Evolutionary conservation across 2,888 invertebrate genomes (phyloP).

Genomic region (Microplitis deprimator): DNA sequence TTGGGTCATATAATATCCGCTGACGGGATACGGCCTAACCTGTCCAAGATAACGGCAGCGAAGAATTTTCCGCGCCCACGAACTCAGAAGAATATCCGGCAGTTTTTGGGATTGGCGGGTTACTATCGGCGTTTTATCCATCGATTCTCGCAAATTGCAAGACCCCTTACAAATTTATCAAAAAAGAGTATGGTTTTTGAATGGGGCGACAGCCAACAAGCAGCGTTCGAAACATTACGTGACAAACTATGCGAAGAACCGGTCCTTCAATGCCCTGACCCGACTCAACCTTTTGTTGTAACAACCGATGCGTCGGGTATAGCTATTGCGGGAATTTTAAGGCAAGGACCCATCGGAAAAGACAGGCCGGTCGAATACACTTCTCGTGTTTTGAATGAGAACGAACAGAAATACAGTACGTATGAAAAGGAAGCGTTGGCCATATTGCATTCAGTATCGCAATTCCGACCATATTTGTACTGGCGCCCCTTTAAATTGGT

Average conservation of each 20-base stretch:
- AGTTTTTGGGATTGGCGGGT: conserved; percentile 45
- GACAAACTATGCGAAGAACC: neutral
- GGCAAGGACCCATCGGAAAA: neutral
- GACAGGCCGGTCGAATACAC: neutral
- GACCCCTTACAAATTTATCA: no score
- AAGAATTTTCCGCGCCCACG: conserved; percentile 23
- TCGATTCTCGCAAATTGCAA: no score
- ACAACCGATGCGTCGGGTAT: neutral
- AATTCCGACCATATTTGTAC: conserved; percentile 44
- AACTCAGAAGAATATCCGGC: conserved; percentile 47
- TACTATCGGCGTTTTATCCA: no score
- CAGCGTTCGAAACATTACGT: neutral
- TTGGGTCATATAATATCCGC: conserved; percentile 54
- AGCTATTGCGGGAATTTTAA: neutral
- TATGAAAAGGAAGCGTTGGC: conserved; percentile 46
- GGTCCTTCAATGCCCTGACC: neutral
- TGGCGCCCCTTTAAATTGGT: conserved; percentile 24
- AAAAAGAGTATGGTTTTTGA: no score
- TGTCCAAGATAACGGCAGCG: conserved; percentile 48
- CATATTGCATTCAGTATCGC: conserved; percentile 28
- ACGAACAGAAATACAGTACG: neutral
- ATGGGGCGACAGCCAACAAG: no score
- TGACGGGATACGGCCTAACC: conserved; percentile 53
- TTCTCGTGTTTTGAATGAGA: neutral
- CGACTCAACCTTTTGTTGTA: neutral